Evolutionary conservation across 2,797 vertebrate species (phyloP), one percentile per base, ranked within the genome.

Genomic region (Lutjanus argentimaculatus): DNA sequence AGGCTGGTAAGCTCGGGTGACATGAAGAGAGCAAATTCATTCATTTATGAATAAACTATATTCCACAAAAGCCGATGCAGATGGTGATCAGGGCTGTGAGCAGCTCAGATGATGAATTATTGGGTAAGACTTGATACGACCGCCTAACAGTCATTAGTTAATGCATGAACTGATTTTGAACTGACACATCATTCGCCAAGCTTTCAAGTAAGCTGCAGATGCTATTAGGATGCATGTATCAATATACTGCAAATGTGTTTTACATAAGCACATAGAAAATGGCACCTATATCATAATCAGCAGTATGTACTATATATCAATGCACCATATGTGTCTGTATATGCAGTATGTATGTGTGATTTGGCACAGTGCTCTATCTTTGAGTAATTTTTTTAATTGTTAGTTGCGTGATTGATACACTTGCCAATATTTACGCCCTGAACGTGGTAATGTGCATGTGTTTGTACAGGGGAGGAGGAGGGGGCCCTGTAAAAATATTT

Each of bases 401-500:
- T 86, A 89, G 78, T 84, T 11, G 1, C 66, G 63, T 72, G 81
- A 84, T 62, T 13, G 75, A 88, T 77, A 67, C 67, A 85, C 62
- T 82, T 2, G 21, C 72, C 69, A 83, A 82, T 92, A 88, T 92
- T 90, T 90, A 68, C 36, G 5, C 74, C 53, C 52, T 48, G 80
- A 78, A 85, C 52, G 56, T 71, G 83, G 48, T 55, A 65, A 80
- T 86, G 70, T 86, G 75, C 75, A 64, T 85, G 80, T 89, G 86
- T 91, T 84, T 87, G 59, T 67, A 73, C 67, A 79, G 72, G 70
- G 71, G 67, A 58, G 49, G 72, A 61, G 61, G 57, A 64, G 59
- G 67, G 69, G 43, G 63, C 45, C 46, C 79, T 68, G 64, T 63
- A 42, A 83, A 85, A 88, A 89, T 90, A 90, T 92, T 85, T 91